Conservation (phyloP, 2,113 vertebrate genomes). For the Gymnorhina tibicen region DNA sequence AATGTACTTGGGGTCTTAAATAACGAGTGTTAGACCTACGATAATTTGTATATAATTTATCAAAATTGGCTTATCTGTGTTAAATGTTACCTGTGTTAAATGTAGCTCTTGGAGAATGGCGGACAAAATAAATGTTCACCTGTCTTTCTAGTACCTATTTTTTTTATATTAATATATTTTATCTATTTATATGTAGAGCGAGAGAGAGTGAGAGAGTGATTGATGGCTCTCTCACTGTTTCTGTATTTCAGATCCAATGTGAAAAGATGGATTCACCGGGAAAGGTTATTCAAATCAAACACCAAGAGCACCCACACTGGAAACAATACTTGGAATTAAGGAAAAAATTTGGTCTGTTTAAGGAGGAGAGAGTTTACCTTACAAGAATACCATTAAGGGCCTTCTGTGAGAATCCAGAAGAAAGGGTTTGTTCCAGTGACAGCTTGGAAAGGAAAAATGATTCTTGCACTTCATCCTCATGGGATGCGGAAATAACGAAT, state of each 20-base stretch:
- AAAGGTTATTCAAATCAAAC: slow-evolving; percentile 20
- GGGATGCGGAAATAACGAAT: neutral
- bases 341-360: slow-evolving; percentile 69
- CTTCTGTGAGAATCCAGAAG: neutral
- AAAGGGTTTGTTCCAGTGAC: slow-evolving; percentile 17
- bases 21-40: neutral
- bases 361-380: slow-evolving; percentile 71
- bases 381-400: slow-evolving; percentile 53
- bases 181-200: neutral
- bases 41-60: neutral
- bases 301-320: slow-evolving; percentile 13
- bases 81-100: neutral
- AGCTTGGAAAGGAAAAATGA: neutral
- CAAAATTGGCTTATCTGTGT: neutral
- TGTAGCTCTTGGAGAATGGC: neutral
- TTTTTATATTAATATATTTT: neutral
- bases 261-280: slow-evolving; percentile 47
- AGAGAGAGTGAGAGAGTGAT: neutral
- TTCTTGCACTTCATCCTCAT: neutral
- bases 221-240: slow-evolving; percentile 23
- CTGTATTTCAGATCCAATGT: slow-evolving; percentile 69
- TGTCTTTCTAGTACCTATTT: neutral
- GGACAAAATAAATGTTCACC: neutral
- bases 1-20: neutral
- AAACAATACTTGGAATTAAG: slow-evolving; percentile 68